Conservation (phyloP, 2,888 invertebrate species). For the Brachypterus glaber region DNA sequence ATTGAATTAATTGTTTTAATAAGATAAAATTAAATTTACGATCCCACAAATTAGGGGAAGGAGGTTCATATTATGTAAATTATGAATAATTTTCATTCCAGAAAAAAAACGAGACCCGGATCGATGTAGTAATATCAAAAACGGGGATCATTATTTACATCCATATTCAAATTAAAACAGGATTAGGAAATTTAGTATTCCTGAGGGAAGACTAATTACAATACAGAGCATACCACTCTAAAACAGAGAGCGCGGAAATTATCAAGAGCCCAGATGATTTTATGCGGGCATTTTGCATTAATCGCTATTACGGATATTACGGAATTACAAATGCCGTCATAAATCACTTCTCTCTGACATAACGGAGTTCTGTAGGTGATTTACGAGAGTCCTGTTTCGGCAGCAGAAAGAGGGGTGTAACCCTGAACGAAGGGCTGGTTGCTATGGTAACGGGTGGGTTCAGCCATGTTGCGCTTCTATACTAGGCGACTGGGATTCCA, state of each 20-base stretch:
- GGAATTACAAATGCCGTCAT: constrained; percentile 23
- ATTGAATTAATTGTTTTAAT: too few relatives aligned
- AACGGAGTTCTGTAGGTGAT: constrained; percentile 24
- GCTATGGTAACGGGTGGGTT: constrained; percentile 34
- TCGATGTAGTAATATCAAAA: too few relatives aligned
- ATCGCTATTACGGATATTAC: constrained; percentile 16
- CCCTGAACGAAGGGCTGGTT: constrained; percentile 35
- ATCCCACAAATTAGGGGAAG: too few relatives aligned
- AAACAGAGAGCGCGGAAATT: too few relatives aligned
- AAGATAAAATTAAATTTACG: too few relatives aligned
- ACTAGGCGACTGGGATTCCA: constrained; percentile 18
- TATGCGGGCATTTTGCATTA: constrained; percentile 17
- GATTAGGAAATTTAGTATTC: too few relatives aligned
- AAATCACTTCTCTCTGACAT: constrained; percentile 28
- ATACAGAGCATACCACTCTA: too few relatives aligned
- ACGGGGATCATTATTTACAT: neutral
- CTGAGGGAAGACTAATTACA: too few relatives aligned
- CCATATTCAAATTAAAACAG: neutral
- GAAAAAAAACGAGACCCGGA: too few relatives aligned
- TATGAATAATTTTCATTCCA: too few relatives aligned
- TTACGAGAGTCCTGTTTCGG: constrained; percentile 7
- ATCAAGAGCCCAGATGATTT: constrained; percentile 11
- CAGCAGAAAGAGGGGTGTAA: constrained; percentile 26
- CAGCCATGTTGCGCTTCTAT: constrained; percentile 32
- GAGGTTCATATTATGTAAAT: too few relatives aligned